A percentile compares a stretch with the other conserved stretches of the same genome.
Conservation (phyloP, 2,888 invertebrate species). For the Eilema depressum region DNA sequence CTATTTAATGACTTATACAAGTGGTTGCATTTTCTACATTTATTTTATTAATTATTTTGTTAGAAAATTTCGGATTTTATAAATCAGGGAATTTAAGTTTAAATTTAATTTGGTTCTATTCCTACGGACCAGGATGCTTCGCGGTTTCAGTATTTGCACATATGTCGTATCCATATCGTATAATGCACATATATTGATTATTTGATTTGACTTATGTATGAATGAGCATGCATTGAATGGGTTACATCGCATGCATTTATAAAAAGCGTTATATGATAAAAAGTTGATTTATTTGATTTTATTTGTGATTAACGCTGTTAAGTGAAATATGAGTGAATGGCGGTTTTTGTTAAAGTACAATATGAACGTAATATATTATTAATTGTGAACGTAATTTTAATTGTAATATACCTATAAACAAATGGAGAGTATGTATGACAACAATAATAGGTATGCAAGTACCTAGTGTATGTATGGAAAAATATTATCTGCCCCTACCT, state of each 20-base stretch:
- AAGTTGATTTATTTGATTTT: background rate
- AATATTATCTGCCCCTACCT: background rate
- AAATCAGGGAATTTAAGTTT: too few relatives aligned
- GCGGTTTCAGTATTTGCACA: too few relatives aligned
- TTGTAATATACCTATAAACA: background rate
- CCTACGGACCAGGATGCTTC: too few relatives aligned
- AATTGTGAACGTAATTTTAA: background rate
- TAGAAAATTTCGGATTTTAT: too few relatives aligned
- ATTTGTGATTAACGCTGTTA: background rate
- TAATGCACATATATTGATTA: too few relatives aligned
- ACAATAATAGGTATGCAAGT: background rate
- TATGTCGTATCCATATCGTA: too few relatives aligned
- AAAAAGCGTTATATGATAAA: background rate
- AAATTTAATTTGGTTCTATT: too few relatives aligned
- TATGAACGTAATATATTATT: background rate
- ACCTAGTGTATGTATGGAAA: background rate
- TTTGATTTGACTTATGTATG: background rate
- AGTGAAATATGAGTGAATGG: background rate
- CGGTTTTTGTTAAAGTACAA: background rate
- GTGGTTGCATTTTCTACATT: too few relatives aligned
- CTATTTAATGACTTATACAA: too few relatives aligned
- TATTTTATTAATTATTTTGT: too few relatives aligned
- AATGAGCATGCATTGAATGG: background rate
- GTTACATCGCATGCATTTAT: background rate
- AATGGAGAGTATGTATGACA: background rate